Evolutionary conservation across 2,888 invertebrate genomes (phyloP).

Genomic region (Uropetala carovei): DNA sequence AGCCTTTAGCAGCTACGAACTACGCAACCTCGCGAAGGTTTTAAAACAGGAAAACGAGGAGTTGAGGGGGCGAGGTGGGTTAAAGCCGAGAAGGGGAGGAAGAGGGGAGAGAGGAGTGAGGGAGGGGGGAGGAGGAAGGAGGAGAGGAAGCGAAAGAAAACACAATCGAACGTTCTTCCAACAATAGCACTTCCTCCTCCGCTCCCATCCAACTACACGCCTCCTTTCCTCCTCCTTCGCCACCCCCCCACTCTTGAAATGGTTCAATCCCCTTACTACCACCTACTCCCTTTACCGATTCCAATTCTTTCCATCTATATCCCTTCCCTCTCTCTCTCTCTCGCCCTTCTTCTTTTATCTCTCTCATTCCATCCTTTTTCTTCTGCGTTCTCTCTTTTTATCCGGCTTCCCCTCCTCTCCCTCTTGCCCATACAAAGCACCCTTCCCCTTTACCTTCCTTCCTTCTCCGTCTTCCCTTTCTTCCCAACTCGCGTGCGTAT

Average conservation of each 20-base stretch:
- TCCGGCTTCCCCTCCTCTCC: not conserved
- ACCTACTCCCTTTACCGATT: not conserved
- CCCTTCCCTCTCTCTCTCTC: not conserved
- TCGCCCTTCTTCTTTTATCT: not conserved
- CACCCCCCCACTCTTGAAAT: not conserved
- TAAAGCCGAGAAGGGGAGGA: not conserved
- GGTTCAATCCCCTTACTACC: slow-evolving; percentile 24
- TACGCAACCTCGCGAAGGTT: not conserved
- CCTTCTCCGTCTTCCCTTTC: not conserved
- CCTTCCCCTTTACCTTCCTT: not conserved
- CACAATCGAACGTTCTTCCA: slow-evolving; percentile 57
- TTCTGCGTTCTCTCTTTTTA: not conserved
- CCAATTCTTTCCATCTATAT: not conserved
- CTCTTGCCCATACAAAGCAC: not conserved
- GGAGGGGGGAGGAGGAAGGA: not conserved
- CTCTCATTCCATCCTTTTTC: too few relatives aligned
- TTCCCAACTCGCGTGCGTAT: not conserved
- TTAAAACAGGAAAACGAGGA: not conserved
- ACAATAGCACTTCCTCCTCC: slow-evolving; percentile 50
- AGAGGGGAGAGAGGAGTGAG: not conserved
- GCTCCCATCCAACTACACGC: not conserved
- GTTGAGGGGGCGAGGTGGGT: not conserved
- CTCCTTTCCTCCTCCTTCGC: too few relatives aligned
- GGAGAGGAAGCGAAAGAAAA: not conserved
- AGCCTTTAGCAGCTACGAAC: not conserved